Evolutionary conservation across 1,140 invertebrate genomes (phyloP).

Genomic region (Helicorthomorpha holstii): DNA sequence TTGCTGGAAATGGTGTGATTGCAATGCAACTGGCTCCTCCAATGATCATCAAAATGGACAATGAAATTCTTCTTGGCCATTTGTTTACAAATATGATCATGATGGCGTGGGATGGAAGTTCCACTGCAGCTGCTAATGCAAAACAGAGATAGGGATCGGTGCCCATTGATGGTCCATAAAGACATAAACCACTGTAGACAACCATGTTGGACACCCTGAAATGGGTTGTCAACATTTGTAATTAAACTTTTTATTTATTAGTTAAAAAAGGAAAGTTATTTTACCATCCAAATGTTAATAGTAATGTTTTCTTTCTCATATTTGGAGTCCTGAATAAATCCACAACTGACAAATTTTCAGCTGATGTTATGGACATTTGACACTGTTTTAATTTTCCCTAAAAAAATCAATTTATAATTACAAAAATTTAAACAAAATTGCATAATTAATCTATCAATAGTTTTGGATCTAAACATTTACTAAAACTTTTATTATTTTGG

Average conservation of each 20-base stretch:
- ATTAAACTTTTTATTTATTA: too few relatives aligned
- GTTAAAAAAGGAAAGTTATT: too few relatives aligned
- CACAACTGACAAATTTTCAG: too few relatives aligned
- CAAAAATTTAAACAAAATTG: too few relatives aligned
- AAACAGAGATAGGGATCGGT: constrained; percentile 71
- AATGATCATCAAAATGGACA: constrained; percentile 67
- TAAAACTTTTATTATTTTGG: too few relatives aligned
- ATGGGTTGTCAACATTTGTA: background rate
- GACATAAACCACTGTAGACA: constrained; percentile 69
- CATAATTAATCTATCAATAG: too few relatives aligned
- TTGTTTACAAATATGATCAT: constrained; percentile 67
- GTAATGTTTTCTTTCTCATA: background rate
- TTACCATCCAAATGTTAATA: background rate
- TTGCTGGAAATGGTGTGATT: constrained; percentile 53
- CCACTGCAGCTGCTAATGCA: constrained; percentile 64
- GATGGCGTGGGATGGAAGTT: constrained; percentile 69
- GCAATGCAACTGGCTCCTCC: constrained; percentile 62
- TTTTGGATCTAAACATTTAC: too few relatives aligned
- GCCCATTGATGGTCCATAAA: constrained; percentile 67
- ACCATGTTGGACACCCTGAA: constrained; percentile 49
- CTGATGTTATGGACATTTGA: too few relatives aligned
- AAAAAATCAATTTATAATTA: too few relatives aligned
- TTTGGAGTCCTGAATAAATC: background rate
- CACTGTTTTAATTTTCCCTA: too few relatives aligned
- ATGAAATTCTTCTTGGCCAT: constrained; percentile 59